Base-by-base conservation (phyloP, 2,797 vertebrate species). In the Sebastes oblongus region DNA sequence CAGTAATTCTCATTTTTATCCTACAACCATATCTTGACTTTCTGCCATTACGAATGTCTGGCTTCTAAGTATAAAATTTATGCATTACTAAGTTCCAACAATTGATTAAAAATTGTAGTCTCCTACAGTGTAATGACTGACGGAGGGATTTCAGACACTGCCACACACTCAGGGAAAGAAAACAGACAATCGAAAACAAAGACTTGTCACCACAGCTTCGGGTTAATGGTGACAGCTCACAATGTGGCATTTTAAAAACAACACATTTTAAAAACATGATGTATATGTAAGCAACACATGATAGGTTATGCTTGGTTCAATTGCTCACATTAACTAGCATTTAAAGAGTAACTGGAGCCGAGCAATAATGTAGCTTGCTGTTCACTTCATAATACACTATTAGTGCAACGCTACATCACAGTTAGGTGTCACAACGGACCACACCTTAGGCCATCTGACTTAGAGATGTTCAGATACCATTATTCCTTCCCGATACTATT, bases 1-100 rank as follows among this genome's bases (percentile, higher is more conserved):
- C 34, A 75, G 69, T 60, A 16, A 75, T 82, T 82, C 56, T 81
- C 12, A 29, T 71, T 73, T 56, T 32, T 66, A 27, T 62, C 59
- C 46, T 60, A 29, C 13, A 11, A 11, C 64, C 62, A 50, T 81
- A 66, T 52, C 55, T 72, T 29, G 22, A 72, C 36, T 70, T 69
- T n/a, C 36, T 67, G 30, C 12, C 24, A 22, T 75, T 54, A 54
- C 65, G 16, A 72, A 24, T 68, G 30, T 58, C 27, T 66, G 34
- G 18, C 9, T 56, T 66, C 36, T 30, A 22, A 50, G 29, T 78
- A 54, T 75, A 60, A 73, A 69, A 76, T 64, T 3, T 58, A 27
- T 75, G 20, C 55, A 71, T n/a, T 56, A 59, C 6, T 8, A 75
- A 20, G 11, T 69, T 56, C n/a, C 8, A 8, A 12, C 30, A 68